These are phyloP conservation scores for Gymnarchus niloticus DNA, from an alignment of 2,113 vertebrate genomes.

Conservation along the genomic window DNA sequence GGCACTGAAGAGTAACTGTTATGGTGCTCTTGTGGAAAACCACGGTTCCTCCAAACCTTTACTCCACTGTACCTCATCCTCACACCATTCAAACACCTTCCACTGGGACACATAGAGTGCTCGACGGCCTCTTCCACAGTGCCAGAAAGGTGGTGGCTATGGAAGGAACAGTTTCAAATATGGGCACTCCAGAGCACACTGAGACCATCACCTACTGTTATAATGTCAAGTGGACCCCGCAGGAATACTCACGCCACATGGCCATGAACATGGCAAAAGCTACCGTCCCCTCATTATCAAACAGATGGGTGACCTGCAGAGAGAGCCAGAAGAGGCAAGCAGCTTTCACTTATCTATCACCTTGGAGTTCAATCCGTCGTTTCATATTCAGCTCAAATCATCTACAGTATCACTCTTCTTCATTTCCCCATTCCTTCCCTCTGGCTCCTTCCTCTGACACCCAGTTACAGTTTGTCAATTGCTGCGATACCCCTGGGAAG, in stretches of 20 bases:
- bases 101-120: conserved; percentile 65
- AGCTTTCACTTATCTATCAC: background rate
- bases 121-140: conserved; percentile 80
- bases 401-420: background rate
- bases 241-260: conserved; percentile 77
- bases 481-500: background rate
- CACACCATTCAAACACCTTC: conserved; percentile 79
- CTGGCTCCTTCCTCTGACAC: background rate
- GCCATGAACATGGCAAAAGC: conserved; percentile 90
- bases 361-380: too few relatives aligned
- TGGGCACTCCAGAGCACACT: background rate
- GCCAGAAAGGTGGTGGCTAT: conserved; percentile 87
- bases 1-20: background rate
- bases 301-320: conserved; percentile 78
- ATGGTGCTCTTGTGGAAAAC: background rate
- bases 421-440: background rate
- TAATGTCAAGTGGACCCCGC: background rate
- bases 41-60: background rate
- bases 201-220: background rate
- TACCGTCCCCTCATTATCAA: conserved; percentile 87
- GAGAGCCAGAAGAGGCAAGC: background rate
- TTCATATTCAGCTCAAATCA: background rate
- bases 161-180: conserved; percentile 13
- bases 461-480: too few relatives aligned
- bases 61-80: conserved; percentile 72